phyloP scores from a whole-genome alignment of 30 jellyfish, hydroid and myxozoan species.

The Nemopilema nomurai region DNA sequence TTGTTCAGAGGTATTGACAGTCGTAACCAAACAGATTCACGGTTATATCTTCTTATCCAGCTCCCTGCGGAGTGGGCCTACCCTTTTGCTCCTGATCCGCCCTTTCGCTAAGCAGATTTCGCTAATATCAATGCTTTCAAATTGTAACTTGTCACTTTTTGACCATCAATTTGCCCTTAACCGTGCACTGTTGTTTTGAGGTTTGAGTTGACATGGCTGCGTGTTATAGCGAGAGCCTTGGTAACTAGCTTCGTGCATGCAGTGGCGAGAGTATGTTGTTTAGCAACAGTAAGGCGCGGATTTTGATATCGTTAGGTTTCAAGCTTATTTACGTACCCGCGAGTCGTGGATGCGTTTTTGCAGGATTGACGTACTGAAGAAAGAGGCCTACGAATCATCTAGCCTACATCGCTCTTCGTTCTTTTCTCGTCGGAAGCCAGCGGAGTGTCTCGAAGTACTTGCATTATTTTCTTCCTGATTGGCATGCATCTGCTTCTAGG shows the following conservation, averaged over 20 bases:
- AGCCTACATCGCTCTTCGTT: too few species aligned
- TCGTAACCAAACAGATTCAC: neutral
- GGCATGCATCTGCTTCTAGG: neutral
- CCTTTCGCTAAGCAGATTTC: neutral
- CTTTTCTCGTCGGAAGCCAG: too few species aligned
- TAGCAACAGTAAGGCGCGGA: neutral
- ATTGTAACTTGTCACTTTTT: neutral
- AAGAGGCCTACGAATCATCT: too few species aligned
- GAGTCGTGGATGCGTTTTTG: too few species aligned
- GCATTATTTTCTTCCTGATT: too few species aligned
- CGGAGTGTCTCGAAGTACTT: too few species aligned
- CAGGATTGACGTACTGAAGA: too few species aligned
- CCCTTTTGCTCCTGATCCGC: conserved; percentile 8
- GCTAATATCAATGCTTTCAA: neutral
- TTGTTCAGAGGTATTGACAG: neutral
- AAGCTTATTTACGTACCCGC: too few species aligned
- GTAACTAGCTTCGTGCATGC: neutral
- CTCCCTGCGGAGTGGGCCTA: conserved; percentile 46
- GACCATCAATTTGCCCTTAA: neutral
- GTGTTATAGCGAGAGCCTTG: neutral
- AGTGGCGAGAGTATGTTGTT: too few species aligned
- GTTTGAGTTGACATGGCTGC: neutral
- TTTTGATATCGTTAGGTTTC: neutral
- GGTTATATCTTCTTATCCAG: neutral
- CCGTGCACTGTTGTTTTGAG: neutral